A percentile compares a stretch with the other conserved stretches of the same genome.
phyloP scores from a whole-genome alignment of 2,113 vertebrate genomes.

The Syngnathoides biaculeatus region DNA sequence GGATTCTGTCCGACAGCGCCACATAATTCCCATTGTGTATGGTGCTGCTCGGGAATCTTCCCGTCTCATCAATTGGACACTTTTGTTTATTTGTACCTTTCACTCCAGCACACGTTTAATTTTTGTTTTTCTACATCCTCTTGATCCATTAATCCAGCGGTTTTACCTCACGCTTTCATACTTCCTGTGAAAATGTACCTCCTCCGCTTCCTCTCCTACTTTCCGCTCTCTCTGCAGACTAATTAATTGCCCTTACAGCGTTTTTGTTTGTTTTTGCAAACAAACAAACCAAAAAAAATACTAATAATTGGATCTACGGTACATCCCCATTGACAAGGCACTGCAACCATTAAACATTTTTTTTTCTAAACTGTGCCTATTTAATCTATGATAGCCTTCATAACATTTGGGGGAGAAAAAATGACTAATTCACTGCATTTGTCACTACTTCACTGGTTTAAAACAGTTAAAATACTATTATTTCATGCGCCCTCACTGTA shows the following conservation, averaged over 20 bases:
- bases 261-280: conserved; percentile 1
- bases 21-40: neutral
- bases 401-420: neutral
- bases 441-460: neutral
- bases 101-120: neutral
- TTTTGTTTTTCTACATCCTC: neutral
- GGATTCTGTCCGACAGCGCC: too few species aligned
- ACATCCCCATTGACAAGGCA: neutral
- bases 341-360: neutral
- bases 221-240: conserved; percentile 16
- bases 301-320: neutral
- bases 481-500: neutral
- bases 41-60: neutral
- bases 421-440: neutral
- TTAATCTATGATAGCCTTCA: neutral
- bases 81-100: neutral
- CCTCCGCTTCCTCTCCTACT: conserved; percentile 17
- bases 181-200: conserved; percentile 22
- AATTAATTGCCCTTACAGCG: conserved; percentile 22
- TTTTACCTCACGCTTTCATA: conserved; percentile 25
- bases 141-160: conserved; percentile 31
- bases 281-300: neutral
- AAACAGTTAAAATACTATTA: conserved; percentile 2
- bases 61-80: neutral
- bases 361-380: neutral